Base-by-base conservation (phyloP, 2,888 invertebrate genomes). In the Sphaerophoria rueppellii region DNA sequence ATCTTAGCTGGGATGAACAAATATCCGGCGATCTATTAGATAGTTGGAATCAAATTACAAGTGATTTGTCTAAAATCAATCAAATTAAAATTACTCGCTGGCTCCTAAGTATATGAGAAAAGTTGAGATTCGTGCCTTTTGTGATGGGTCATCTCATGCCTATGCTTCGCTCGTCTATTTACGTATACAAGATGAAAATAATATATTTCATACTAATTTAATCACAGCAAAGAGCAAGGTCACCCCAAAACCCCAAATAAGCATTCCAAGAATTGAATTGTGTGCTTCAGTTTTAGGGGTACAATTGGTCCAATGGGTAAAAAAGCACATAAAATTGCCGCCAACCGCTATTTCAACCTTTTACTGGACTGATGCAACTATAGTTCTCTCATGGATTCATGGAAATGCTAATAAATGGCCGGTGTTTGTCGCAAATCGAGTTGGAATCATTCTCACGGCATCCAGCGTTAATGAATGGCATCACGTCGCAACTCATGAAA, bases 1-100 rank as follows among this genome's bases (percentile, higher is more conserved):
- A n/a, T n/a, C n/a, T n/a, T n/a, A n/a, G n/a, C 24, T 24, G 60
- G 60, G 73, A 60, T 61, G 57, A 55, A 32, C 60, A 55, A 35
- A 55, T 73, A 4, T 63, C 70, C 11, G 61, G 35, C 9, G 14
- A 60, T n/a, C 48, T 65, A 11, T 35, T 35, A 9, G 12, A 16
- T 4, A 11, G 48, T 34, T 81, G 63, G 80, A 69, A 54, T 4
- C 54, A 34, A n/a, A 52, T 65, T 50, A 11, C 70, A 11, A 5
- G 11, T 34, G 57, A 70, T 61, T 16, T 75, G 16, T 61, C 70
- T 16, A 40, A 14, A 4, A 61, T 69, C 6, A 37, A 57, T 58
- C 7, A 32, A n/a, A 74, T 63, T 57, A 24, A 16, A 52, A 50
- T 81, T 24, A 24, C 24, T 2, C 24, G 24, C 24, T 24, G 2